These are phyloP conservation scores for Drosophila cognata DNA, from an alignment of 2,888 invertebrate species.

Conservation along the genomic window DNA sequence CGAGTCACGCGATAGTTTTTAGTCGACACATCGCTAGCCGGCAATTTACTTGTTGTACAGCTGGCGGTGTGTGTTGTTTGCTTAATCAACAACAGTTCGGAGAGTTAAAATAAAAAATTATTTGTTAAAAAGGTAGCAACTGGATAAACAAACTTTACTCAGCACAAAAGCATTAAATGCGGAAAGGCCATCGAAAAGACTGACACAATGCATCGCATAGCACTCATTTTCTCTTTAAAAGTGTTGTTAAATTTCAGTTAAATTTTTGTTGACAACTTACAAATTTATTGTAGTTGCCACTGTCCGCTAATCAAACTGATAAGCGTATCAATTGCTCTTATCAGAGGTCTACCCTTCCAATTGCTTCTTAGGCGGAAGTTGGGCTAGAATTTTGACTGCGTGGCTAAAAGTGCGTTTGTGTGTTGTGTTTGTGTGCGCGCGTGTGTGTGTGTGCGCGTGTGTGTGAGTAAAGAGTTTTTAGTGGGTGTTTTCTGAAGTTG, in stretches of 20 bases:
- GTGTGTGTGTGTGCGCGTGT: background rate
- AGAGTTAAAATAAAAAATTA: slow-evolving; percentile 9
- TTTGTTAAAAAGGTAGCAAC: slow-evolving; percentile 38
- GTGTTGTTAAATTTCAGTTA: slow-evolving; percentile 9
- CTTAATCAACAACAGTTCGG: slow-evolving; percentile 30
- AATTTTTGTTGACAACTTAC: slow-evolving; percentile 21
- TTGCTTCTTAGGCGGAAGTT: slow-evolving; percentile 8
- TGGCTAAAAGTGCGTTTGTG: slow-evolving; percentile 52
- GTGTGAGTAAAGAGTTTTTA: background rate
- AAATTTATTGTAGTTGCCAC: slow-evolving; percentile 24
- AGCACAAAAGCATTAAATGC: slow-evolving; percentile 5
- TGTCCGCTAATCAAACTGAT: slow-evolving; percentile 55
- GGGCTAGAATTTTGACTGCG: slow-evolving; percentile 62
- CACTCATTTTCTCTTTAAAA: background rate
- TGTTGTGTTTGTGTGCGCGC: slow-evolving; percentile 5
- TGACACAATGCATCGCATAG: background rate
- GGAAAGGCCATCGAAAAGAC: slow-evolving; percentile 11
- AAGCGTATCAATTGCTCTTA: slow-evolving; percentile 52
- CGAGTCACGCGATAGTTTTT: slow-evolving; percentile 19
- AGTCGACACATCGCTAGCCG: slow-evolving; percentile 50
- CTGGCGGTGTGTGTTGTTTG: slow-evolving; percentile 28
- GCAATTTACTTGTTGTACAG: slow-evolving; percentile 22
- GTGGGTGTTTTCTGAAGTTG: slow-evolving; percentile 6
- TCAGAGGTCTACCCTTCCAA: slow-evolving; percentile 32
- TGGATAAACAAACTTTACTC: slow-evolving; percentile 17